phyloP scores from a whole-genome alignment of 2,797 vertebrate genomes.

The Hyperoplus lanceolatus region DNA sequence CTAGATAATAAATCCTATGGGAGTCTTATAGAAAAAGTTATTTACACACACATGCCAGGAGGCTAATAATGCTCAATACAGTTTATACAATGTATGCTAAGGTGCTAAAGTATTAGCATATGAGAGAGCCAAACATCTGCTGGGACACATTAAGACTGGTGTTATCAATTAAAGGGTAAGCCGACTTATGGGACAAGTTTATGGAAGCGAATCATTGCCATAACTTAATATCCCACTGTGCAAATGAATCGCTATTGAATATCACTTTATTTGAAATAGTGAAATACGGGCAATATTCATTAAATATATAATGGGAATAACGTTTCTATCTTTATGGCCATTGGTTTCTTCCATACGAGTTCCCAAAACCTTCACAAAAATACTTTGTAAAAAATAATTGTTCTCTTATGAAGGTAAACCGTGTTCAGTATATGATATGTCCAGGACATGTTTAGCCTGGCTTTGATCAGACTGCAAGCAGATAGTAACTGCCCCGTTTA shows the following conservation, averaged over 20 bases:
- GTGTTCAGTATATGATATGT: neutral
- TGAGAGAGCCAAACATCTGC: neutral
- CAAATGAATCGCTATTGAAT: neutral
- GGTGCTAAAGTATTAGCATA: neutral
- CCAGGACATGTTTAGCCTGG: neutral
- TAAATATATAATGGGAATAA: neutral
- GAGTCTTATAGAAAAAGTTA: neutral
- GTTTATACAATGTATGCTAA: neutral
- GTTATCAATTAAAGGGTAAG: conserved; percentile 47
- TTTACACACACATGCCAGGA: neutral
- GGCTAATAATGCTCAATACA: neutral
- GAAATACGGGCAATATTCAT: neutral
- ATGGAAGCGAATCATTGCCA: conserved; percentile 6
- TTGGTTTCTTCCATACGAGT: neutral
- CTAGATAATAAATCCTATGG: neutral
- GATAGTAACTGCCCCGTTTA: too few relatives aligned
- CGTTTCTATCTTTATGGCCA: neutral
- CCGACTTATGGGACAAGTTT: conserved; percentile 34
- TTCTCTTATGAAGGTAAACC: neutral
- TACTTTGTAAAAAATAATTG: neutral
- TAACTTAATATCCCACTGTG: neutral
- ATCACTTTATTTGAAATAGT: neutral
- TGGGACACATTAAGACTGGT: neutral
- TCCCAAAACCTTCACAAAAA: conserved; percentile 5
- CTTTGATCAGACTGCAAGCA: neutral